phyloP scores from a whole-genome alignment of 1,140 invertebrate species.

The Drosophila lini region DNA sequence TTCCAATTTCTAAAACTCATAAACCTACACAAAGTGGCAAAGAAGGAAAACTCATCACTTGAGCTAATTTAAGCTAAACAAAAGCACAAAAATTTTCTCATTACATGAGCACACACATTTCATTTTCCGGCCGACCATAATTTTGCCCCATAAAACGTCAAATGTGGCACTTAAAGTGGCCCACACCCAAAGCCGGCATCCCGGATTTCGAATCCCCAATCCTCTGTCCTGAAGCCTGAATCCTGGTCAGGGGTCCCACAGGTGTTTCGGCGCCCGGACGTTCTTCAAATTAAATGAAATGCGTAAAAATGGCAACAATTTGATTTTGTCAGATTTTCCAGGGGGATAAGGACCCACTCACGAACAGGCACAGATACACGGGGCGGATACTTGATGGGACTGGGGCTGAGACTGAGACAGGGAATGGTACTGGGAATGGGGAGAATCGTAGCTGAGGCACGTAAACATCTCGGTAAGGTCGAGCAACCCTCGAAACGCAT shows the following conservation, averaged over 20 bases:
- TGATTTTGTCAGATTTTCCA: slow-evolving; percentile 80
- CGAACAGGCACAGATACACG: slow-evolving; percentile 24
- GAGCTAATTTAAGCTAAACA: slow-evolving; percentile 78
- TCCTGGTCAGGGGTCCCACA: slow-evolving; percentile 56
- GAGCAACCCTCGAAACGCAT: slow-evolving; percentile 64
- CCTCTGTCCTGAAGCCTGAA: not conserved
- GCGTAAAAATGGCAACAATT: slow-evolving; percentile 83
- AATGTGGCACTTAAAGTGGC: slow-evolving; percentile 81
- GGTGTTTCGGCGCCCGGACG: slow-evolving; percentile 61
- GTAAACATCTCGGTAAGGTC: slow-evolving; percentile 50
- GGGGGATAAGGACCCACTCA: slow-evolving; percentile 45
- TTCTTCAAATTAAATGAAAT: slow-evolving; percentile 83
- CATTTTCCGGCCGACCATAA: slow-evolving; percentile 62
- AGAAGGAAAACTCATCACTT: slow-evolving; percentile 55
- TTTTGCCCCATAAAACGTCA: slow-evolving; percentile 74
- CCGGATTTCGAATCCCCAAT: slow-evolving; percentile 7
- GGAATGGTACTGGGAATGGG: slow-evolving; percentile 2
- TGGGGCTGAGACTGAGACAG: slow-evolving; percentile 10
- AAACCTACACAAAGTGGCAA: slow-evolving; percentile 31
- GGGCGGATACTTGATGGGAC: slow-evolving; percentile 22
- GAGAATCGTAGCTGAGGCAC: slow-evolving; percentile 48
- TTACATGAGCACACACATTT: slow-evolving; percentile 70
- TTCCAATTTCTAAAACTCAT: slow-evolving; percentile 40
- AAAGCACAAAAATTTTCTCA: slow-evolving; percentile 65
- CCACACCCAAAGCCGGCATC: slow-evolving; percentile 46